phyloP scores from a whole-genome alignment of 2,113 vertebrate species.

The Ceuthmochares aereus region DNA sequence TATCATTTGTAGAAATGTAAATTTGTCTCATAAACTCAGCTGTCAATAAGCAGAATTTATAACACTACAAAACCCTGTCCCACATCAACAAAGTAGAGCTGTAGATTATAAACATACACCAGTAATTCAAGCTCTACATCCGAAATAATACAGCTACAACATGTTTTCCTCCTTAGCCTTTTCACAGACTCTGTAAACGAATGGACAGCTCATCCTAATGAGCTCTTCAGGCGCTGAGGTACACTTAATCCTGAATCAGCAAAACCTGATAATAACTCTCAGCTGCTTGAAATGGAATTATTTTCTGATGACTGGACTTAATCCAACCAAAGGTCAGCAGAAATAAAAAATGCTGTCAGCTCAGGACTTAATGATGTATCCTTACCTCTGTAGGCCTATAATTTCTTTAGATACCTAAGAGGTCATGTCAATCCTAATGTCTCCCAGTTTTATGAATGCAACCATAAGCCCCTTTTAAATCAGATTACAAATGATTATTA shows the following conservation, averaged over 20 bases:
- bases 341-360: constrained; percentile 47
- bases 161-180: not conserved
- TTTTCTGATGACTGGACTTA: constrained; percentile 73
- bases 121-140: not conserved
- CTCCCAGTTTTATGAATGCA: constrained; percentile 62
- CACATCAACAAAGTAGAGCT: not conserved
- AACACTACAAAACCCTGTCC: not conserved
- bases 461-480: constrained; percentile 70
- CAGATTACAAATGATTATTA: constrained; percentile 71
- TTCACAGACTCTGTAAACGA: not conserved
- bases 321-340: constrained; percentile 65
- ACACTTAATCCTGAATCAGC: constrained; percentile 75
- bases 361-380: constrained; percentile 59
- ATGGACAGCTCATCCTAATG: constrained; percentile 4
- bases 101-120: not conserved
- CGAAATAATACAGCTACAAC: not conserved
- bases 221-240: constrained; percentile 21
- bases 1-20: not conserved
- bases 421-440: constrained; percentile 75
- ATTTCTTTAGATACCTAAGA: constrained; percentile 70
- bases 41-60: not conserved
- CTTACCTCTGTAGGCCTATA: constrained; percentile 58
- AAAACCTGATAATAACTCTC: constrained; percentile 69
- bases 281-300: constrained; percentile 75
- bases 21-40: not conserved